phyloP scores from a whole-genome alignment of 2,113 vertebrate species.

The Lophochroa leadbeateri region DNA sequence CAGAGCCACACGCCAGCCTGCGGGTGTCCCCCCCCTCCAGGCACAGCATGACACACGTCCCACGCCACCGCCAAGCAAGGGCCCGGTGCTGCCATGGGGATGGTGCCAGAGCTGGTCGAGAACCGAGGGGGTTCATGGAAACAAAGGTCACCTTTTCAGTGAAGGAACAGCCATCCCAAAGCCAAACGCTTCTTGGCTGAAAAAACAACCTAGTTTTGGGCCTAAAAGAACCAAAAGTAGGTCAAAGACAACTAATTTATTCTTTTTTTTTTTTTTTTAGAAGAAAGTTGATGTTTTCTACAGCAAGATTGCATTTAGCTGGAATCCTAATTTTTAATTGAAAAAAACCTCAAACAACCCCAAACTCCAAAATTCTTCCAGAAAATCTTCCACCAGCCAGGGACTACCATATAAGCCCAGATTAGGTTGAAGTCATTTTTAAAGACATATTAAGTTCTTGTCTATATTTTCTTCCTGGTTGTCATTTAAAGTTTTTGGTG shows the following conservation, averaged over 20 bases:
- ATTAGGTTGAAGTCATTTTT: constrained; percentile 64
- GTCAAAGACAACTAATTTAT: not conserved
- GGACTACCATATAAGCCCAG: constrained; percentile 37
- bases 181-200: constrained; percentile 22
- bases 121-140: not conserved
- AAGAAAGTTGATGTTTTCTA: constrained; percentile 34
- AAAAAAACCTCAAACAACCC: not conserved
- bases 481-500: constrained; percentile 69
- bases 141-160: constrained; percentile 39
- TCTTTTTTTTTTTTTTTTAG: not conserved
- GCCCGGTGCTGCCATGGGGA: not conserved
- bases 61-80: not conserved
- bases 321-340: constrained; percentile 39
- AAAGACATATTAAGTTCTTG: constrained; percentile 60
- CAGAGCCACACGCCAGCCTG: constrained; percentile 13
- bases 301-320: constrained; percentile 47
- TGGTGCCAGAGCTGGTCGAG: not conserved
- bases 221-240: constrained; percentile 30
- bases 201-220: constrained; percentile 42
- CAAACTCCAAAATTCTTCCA: not conserved
- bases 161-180: constrained; percentile 40
- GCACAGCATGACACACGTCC: constrained; percentile 2
- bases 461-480: constrained; percentile 70
- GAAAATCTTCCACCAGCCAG: constrained; percentile 60
- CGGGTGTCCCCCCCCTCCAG: not conserved